Evolutionary conservation across 1,140 invertebrate species (phyloP), one percentile per base, ranked within the genome.

Genomic region (Drosophila watanabei): DNA sequence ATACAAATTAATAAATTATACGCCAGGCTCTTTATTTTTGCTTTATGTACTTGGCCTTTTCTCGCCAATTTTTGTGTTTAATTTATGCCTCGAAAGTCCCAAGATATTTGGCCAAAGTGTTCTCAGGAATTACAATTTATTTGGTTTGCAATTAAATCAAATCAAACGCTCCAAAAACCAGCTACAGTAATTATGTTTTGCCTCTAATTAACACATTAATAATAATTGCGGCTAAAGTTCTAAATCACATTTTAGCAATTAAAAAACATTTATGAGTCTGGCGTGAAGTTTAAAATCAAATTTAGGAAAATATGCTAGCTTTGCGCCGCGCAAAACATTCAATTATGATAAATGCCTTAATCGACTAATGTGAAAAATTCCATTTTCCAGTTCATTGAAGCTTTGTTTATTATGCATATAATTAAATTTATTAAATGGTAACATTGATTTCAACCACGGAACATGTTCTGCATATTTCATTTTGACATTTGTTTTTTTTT

Each of bases 1-100:
- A 89, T 84, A 89, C 75, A 82, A 89, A 89, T 89, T 79, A 79
- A 82, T 89, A 70, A 82, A 80, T 82, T 90, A 90, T 82, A 70
- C 63, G 48, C 43, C 46, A 49, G 48, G 59, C 70, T 61, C 52
- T 57, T 83, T 79, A 65, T 59, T 68, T 79, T 63, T 52, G 16
- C 28, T 35, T 51, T 63, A 70, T 75, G 51, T 52, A 39, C 32
- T 54, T 71, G 54, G 35, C 45, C 56, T 60, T 58, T 46, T 13
- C 48, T 61, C 13, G 20, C 28, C 20, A 28, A 41, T 5, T 28
- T 63, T 63, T 35, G 37, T 57, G 20, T 7, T 58, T 69, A 51
- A 70, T 69, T 70, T 70, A 33, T 70, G 63, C 28, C 30, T 24
- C 20, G n/a, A 66, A n/a, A 66, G 61, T 48, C 33, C 18, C 28